Evolutionary conservation across 2,797 vertebrate species (phyloP), one percentile per base, ranked within the genome.

Genomic region (Channallabes apus): DNA sequence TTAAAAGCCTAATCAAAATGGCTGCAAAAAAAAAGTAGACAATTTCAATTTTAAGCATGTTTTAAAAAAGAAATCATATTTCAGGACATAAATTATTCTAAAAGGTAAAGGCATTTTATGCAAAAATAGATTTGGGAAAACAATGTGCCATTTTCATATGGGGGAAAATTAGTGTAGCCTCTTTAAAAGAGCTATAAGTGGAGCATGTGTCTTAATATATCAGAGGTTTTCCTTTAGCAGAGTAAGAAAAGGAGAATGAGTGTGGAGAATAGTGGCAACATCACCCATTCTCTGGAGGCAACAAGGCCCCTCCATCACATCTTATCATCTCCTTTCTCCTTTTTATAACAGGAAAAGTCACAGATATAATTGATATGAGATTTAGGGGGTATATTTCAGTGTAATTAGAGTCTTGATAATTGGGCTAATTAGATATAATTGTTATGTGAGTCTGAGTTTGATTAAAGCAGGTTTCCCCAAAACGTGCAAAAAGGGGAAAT

Each of bases 381-480:
- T 95, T 96, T 95, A 90, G 95, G 95, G 94, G 95, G 88, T 94
- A 94, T 94, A 95, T 95, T 95, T 95, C 91, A 92, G 90, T 96
- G 95, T 96, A 96, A 96, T 96, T 96, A 96, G 92, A 95, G 93
- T 95, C 92, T 93, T 94, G 91, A 93, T 95, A 96, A 96, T 96
- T 96, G 94, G 94, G 94, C 95, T 96, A 95, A 96, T 96, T 95
- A 95, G 94, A 94, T 95, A 94, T 94, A 95, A 96, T 95, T 95
- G 94, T 94, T 92, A 93, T 93, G 92, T 94, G 94, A 95, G 93
- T 95, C 94, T 95, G 93, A 95, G 93, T 96, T 96, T 96, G 95
- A 96, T 96, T 96, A 96, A 95, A 95, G 90, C 93, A 94, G 93
- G 92, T 94, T 95, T 94, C 94, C 93, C 91, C 91, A 94, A 95